A percentile compares a stretch with the other conserved stretches of the same genome.
Evolutionary conservation across 2,797 vertebrate genomes (phyloP).

Genomic region (Phalloptychus januarius): DNA sequence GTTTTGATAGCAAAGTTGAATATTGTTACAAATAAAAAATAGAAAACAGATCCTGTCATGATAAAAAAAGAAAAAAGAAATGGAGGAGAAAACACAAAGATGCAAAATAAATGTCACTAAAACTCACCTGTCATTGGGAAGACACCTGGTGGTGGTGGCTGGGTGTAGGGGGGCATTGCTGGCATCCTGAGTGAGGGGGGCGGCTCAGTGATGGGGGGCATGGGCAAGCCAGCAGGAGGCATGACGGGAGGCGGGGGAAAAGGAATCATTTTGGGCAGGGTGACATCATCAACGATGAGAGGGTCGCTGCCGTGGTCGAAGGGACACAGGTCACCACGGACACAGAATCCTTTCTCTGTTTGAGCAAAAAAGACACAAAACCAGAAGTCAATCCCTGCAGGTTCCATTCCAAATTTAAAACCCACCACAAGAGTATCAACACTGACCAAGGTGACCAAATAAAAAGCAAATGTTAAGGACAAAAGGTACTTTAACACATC

Average conservation of each 20-base stretch:
- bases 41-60: neutral
- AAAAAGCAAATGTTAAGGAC: neutral
- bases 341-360: conserved; percentile 96
- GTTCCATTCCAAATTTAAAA: neutral
- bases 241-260: conserved; percentile 93
- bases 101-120: neutral
- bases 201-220: conserved; percentile 88
- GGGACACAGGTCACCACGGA: conserved; percentile 95
- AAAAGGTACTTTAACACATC: neutral
- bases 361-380: conserved; percentile 8
- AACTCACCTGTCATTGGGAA: conserved; percentile 91
- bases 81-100: neutral
- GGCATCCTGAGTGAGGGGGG: conserved; percentile 86
- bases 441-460: neutral
- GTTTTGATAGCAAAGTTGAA: too few species aligned
- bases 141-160: conserved; percentile 90
- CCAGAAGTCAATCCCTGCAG: neutral
- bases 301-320: conserved; percentile 98
- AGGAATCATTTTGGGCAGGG: conserved; percentile 94
- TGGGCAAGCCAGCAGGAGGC: conserved; percentile 85
- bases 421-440: neutral
- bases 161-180: conserved; percentile 84
- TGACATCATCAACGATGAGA: conserved; percentile 95
- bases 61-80: neutral
- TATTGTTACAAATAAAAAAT: too few species aligned